Percentiles rank a stretch among this genome's conserved stretches.
Conservation (phyloP, 2,888 invertebrate species). For the Drosophila mimica region DNA sequence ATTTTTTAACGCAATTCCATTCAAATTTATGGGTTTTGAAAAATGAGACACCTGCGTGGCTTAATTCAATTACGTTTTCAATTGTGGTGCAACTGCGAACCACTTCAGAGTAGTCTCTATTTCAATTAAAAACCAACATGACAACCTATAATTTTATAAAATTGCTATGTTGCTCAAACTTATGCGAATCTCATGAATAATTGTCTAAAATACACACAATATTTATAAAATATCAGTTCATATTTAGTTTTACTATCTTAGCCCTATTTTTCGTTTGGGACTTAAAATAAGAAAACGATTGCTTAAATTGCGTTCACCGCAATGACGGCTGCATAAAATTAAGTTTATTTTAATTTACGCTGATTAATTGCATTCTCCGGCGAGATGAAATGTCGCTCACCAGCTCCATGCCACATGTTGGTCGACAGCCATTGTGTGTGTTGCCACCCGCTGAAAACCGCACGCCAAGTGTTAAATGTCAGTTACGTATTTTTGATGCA, state of each 20-base stretch:
- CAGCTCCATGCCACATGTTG: slow-evolving; percentile 15
- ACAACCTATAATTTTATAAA: neutral
- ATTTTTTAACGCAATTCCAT: slow-evolving; percentile 34
- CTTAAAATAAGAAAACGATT: slow-evolving; percentile 40
- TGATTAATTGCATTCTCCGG: slow-evolving; percentile 79
- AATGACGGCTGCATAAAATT: slow-evolving; percentile 67
- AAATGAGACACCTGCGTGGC: slow-evolving; percentile 48
- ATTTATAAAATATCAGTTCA: neutral
- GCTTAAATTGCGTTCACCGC: slow-evolving; percentile 44
- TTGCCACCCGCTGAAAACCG: slow-evolving; percentile 43
- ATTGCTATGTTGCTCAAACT: neutral
- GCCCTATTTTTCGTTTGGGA: slow-evolving; percentile 1
- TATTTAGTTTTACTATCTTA: neutral
- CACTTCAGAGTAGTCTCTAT: neutral
- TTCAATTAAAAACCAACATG: neutral
- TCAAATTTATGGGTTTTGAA: slow-evolving; percentile 43
- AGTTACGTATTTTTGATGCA: slow-evolving; percentile 54
- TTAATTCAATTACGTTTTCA: slow-evolving; percentile 12
- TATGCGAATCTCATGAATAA: neutral
- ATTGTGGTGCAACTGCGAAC: neutral
- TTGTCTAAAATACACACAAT: neutral
- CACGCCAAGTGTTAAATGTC: slow-evolving; percentile 77
- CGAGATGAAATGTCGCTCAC: slow-evolving; percentile 47
- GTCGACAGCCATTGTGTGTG: slow-evolving; percentile 11
- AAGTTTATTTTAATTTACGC: slow-evolving; percentile 76